Percentiles rank a stretch among this genome's conserved stretches.
phyloP scores from a whole-genome alignment of 2,797 vertebrate species.

The Poeciliopsis presidionis region DNA sequence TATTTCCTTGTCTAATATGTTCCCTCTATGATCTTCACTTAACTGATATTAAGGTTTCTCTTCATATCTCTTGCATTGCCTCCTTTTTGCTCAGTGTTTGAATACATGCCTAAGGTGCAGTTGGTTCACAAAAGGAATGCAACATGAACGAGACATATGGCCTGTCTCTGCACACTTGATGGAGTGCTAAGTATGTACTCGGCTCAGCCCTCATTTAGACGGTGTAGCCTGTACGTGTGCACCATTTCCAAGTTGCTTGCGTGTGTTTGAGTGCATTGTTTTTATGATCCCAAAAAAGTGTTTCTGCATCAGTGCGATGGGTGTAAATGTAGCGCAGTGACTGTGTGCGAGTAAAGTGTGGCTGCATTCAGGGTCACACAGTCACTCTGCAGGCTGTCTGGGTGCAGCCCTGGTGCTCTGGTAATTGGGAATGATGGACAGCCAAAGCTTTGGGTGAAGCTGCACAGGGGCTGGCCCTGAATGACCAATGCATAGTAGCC shows the following conservation, averaged over 20 bases:
- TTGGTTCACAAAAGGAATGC: constrained; percentile 36
- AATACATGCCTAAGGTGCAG: constrained; percentile 42
- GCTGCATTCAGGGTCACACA: constrained; percentile 72
- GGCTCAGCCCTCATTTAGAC: constrained; percentile 27
- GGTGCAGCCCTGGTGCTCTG: constrained; percentile 80
- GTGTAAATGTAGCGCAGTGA: constrained; percentile 3
- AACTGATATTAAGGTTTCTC: constrained; percentile 17
- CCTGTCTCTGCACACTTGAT: constrained; percentile 62
- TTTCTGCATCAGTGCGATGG: constrained; percentile 26
- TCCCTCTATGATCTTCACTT: constrained; percentile 22
- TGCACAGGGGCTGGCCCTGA: constrained; percentile 71
- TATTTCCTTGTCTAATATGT: constrained; percentile 28
- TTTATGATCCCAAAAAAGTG: constrained; percentile 35
- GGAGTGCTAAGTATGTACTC: constrained; percentile 36
- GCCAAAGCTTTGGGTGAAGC: constrained; percentile 74
- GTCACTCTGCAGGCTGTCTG: constrained; percentile 80
- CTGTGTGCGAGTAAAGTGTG: constrained; percentile 33
- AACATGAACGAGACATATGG: constrained; percentile 61
- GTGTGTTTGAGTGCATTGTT: constrained; percentile 29
- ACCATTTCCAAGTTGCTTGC: constrained; percentile 29
- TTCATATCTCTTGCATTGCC: constrained; percentile 13
- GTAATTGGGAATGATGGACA: constrained; percentile 87
- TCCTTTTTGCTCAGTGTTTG: constrained; percentile 38
- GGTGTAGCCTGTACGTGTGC: constrained; percentile 3
- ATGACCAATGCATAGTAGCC: constrained; percentile 66